phyloP scores from a whole-genome alignment of 2,797 vertebrate species.

The Macropus fuliginosus region DNA sequence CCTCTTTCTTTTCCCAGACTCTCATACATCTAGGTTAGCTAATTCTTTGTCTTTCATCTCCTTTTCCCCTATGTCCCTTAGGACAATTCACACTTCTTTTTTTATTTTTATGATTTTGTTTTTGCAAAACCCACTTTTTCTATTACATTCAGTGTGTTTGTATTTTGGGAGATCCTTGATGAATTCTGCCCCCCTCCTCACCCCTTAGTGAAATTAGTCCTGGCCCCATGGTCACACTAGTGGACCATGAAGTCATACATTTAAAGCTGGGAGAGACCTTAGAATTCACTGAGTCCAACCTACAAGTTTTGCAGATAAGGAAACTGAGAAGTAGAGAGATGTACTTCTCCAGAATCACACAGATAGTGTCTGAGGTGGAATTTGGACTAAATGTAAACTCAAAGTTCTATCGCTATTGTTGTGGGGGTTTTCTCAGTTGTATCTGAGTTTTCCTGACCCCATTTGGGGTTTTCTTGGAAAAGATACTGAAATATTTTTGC shows the following conservation, averaged over 20 bases:
- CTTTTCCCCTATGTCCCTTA: not conserved
- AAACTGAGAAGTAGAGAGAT: not conserved
- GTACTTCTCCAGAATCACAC: not conserved
- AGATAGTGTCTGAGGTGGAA: not conserved
- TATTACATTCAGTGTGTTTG: not conserved
- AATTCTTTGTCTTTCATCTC: not conserved
- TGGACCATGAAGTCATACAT: not conserved
- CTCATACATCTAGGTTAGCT: slow-evolving; percentile 4
- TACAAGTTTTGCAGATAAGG: not conserved
- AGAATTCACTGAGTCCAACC: not conserved
- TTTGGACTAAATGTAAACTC: not conserved
- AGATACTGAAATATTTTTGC: not conserved
- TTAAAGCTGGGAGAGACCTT: not conserved
- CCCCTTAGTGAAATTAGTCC: not conserved
- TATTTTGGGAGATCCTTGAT: not conserved
- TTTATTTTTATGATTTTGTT: not conserved
- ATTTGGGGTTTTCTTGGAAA: not conserved
- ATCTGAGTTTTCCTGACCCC: not conserved
- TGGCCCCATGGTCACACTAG: not conserved
- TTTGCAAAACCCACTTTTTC: not conserved
- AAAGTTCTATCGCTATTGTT: not conserved
- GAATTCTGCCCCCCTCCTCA: not conserved
- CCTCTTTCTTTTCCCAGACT: slow-evolving; percentile 41
- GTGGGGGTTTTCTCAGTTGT: not conserved
- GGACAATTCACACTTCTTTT: not conserved